Conservation (phyloP, 2,113 vertebrate genomes). For the Chrysemys picta region DNA sequence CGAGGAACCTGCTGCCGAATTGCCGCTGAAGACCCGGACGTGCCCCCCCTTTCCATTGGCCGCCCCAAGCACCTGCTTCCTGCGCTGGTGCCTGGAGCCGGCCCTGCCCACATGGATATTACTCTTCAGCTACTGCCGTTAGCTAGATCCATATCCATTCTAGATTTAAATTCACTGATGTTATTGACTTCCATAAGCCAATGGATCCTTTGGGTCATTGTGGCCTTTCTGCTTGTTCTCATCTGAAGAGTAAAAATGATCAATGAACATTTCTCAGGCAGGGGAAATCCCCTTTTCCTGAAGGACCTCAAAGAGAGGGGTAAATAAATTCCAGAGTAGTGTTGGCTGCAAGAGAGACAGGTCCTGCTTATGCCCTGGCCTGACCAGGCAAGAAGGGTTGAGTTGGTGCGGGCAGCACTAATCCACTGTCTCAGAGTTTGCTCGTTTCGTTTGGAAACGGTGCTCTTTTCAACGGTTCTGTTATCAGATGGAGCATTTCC, state of each 20-base stretch:
- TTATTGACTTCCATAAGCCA: background rate
- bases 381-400: background rate
- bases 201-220: background rate
- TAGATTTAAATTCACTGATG: background rate
- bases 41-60: no score
- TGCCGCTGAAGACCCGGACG: no score
- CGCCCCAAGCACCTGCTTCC: no score
- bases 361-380: background rate
- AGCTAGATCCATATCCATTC: background rate
- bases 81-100: no score
- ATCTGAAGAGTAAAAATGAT: background rate
- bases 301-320: background rate
- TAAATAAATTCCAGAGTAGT: background rate
- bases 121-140: background rate
- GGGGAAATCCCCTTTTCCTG: background rate
- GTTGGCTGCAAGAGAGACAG: background rate
- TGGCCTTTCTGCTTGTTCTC: background rate
- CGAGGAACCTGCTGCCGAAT: no score
- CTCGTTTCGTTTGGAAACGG: constrained; percentile 76
- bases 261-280: fast-evolving
- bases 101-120: background rate
- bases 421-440: constrained; percentile 58
- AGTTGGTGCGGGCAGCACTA: constrained; percentile 54
- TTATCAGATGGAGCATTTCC: constrained; percentile 89
- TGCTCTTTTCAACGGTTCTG: constrained; percentile 78